phyloP scores from a whole-genome alignment of 2,888 invertebrate species.

The Marasmarcha lunaedactyla region DNA sequence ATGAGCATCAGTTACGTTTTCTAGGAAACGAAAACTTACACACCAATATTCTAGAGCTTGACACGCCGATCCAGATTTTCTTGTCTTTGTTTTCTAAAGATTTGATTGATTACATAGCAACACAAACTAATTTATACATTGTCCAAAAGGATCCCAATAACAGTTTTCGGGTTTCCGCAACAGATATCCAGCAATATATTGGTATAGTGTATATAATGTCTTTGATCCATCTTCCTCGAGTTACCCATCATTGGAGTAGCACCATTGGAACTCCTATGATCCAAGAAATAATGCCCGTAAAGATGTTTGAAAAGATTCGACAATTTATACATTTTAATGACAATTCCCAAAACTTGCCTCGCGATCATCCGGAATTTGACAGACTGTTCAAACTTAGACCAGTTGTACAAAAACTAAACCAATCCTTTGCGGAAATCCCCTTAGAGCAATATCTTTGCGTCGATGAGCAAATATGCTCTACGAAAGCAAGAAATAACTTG shows the following conservation, averaged over 20 bases:
- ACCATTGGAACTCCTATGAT: too few species aligned
- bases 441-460: conserved; percentile 18
- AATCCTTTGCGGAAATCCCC: conserved; percentile 10
- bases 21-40: background rate
- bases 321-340: conserved; percentile 19
- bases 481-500: too few species aligned
- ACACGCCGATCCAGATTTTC: conserved; percentile 16
- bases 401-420: conserved; percentile 14
- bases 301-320: conserved; percentile 18
- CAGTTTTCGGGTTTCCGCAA: conserved; percentile 13
- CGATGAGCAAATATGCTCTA: too few species aligned
- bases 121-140: conserved; percentile 16
- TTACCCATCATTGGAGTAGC: conserved; percentile 16
- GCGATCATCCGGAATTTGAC: conserved; percentile 11
- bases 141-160: too few species aligned
- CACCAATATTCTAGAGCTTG: conserved; percentile 2
- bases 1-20: background rate
- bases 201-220: conserved; percentile 12
- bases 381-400: conserved; percentile 18
- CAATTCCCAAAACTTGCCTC: too few species aligned
- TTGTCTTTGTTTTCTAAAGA: conserved; percentile 15
- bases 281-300: conserved; percentile 16
- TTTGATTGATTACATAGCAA: conserved; percentile 12
- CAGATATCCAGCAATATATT: conserved; percentile 15
- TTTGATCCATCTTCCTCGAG: conserved; percentile 13